Evolutionary conservation across 2,113 vertebrate genomes (phyloP).

Genomic region (Talpa occidentalis): DNA sequence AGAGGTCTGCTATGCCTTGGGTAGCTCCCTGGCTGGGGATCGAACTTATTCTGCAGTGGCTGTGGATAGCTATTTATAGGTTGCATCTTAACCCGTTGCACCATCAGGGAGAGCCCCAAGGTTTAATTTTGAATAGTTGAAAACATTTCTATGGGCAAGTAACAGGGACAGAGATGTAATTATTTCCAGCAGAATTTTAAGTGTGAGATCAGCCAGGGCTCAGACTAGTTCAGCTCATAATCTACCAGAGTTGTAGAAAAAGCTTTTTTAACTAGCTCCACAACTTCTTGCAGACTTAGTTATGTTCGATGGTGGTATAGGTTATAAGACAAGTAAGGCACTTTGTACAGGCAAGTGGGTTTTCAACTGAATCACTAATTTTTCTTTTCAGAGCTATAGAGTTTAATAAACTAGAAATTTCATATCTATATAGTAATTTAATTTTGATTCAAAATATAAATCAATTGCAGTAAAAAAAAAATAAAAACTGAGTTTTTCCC

Average conservation of each 20-base stretch:
- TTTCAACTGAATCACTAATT: background rate
- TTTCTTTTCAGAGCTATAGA: background rate
- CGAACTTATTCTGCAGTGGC: too few species aligned
- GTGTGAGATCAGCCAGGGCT: background rate
- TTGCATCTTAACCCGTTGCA: too few species aligned
- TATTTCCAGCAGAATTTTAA: conserved; percentile 7
- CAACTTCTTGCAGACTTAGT: background rate
- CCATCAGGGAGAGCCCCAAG: too few species aligned
- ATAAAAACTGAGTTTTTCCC: background rate
- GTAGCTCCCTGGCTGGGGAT: too few species aligned
- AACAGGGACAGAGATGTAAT: background rate
- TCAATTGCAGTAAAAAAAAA: background rate
- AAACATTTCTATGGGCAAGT: background rate
- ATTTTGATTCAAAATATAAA: conserved; percentile 19
- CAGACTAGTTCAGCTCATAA: background rate
- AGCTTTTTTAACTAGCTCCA: background rate
- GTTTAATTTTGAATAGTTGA: background rate
- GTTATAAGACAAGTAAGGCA: background rate
- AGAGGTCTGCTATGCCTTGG: too few species aligned
- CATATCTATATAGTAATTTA: background rate
- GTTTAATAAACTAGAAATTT: conserved; percentile 33
- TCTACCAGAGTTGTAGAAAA: background rate
- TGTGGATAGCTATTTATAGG: too few species aligned
- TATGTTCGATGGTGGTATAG: background rate
- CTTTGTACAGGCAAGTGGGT: background rate